These are phyloP conservation scores for Otolemur crassicaudatus DNA, from an alignment of 2,797 vertebrate species.

Conservation along the genomic window DNA sequence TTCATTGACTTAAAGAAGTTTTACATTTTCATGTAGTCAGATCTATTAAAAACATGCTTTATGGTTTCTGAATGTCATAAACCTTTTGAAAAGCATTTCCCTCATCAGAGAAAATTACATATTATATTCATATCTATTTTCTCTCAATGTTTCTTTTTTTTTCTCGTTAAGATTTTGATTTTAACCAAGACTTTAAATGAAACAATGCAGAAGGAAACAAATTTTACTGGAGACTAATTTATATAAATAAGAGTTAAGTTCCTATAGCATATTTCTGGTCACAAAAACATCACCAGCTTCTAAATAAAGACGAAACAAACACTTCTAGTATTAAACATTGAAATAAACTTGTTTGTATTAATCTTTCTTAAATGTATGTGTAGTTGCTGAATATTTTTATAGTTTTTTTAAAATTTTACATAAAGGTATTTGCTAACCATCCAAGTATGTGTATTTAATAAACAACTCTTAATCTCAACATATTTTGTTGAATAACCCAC, in stretches of 20 bases:
- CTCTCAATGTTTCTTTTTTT: background rate
- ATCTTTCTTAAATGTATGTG: too few relatives aligned
- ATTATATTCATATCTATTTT: background rate
- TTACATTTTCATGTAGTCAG: background rate
- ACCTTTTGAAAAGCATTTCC: background rate
- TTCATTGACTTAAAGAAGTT: background rate
- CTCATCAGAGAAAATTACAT: background rate
- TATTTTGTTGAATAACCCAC: background rate
- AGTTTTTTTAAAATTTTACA: background rate
- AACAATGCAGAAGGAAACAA: too few relatives aligned
- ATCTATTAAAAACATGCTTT: background rate
- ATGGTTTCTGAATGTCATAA: background rate
- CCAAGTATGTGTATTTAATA: background rate
- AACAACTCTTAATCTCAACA: background rate
- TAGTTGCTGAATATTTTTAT: background rate
- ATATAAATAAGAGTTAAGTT: too few relatives aligned
- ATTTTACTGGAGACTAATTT: too few relatives aligned
- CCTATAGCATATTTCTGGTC: too few relatives aligned
- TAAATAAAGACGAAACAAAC: too few relatives aligned
- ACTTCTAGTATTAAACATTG: too few relatives aligned
- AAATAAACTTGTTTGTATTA: too few relatives aligned
- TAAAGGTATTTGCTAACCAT: background rate
- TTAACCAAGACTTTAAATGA: too few relatives aligned
- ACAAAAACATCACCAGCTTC: too few relatives aligned
- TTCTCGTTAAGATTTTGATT: too few relatives aligned